Evolutionary conservation across 2,797 vertebrate species (phyloP).

Genomic region (Lagodon rhomboides): DNA sequence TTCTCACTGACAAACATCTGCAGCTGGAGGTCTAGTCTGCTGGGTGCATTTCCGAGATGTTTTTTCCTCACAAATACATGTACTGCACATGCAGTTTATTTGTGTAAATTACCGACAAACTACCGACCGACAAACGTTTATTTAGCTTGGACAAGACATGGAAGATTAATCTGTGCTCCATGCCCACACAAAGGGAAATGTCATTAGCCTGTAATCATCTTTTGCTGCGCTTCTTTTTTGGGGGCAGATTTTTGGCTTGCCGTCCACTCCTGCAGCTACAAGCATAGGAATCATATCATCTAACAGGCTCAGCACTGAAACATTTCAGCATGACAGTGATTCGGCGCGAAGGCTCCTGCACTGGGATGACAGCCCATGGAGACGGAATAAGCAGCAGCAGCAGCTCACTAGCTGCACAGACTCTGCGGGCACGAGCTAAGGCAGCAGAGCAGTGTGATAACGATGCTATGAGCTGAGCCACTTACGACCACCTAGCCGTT

Average conservation of each 20-base stretch:
- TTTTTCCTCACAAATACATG: constrained; percentile 22
- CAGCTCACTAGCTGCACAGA: constrained; percentile 61
- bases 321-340: constrained; percentile 68
- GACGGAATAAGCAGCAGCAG: constrained; percentile 67
- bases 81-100: constrained; percentile 20
- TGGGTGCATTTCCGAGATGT: constrained; percentile 32
- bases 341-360: constrained; percentile 62
- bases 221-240: constrained; percentile 22
- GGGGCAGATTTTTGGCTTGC: constrained; percentile 23
- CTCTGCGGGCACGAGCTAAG: constrained; percentile 53
- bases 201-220: neutral
- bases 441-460: constrained; percentile 60
- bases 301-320: constrained; percentile 37
- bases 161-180: constrained; percentile 24
- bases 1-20: constrained; percentile 32
- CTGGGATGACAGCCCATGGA: constrained; percentile 65
- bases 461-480: constrained; percentile 52
- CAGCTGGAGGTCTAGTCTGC: constrained; percentile 20
- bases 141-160: constrained; percentile 7
- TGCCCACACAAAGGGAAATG: constrained; percentile 15
- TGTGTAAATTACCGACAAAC: constrained; percentile 12
- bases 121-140: neutral
- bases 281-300: constrained; percentile 45
- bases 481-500: constrained; percentile 51
- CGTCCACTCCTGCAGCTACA: constrained; percentile 37